Conservation (phyloP, 2,797 vertebrate species). For the Chiroxiphia lanceolata region DNA sequence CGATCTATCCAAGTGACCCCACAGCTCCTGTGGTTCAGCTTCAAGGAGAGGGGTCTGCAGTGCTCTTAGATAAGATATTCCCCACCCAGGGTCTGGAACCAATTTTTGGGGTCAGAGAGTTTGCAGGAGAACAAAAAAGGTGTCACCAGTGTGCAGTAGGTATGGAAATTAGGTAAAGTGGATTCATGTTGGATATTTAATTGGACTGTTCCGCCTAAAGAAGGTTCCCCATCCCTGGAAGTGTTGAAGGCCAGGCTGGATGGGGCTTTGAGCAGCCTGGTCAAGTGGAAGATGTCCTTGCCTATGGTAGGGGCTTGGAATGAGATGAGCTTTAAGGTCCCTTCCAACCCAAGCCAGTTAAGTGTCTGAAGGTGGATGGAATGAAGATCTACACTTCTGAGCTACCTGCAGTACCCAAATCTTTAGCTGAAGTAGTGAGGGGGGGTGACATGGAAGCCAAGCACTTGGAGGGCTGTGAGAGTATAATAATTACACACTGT, state of each 20-base stretch:
- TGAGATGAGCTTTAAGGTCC: neutral
- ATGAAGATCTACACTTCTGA: neutral
- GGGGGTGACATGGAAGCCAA: neutral
- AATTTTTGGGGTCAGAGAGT: neutral
- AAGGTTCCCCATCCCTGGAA: neutral
- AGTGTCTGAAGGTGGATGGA: neutral
- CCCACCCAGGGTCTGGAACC: neutral
- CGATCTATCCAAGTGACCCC: neutral
- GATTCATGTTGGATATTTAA: fast-evolving
- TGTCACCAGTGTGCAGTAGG: neutral
- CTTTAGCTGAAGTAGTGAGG: neutral
- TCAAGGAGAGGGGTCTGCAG: neutral
- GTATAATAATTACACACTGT: neutral
- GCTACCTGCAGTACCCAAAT: neutral
- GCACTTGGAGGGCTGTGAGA: neutral
- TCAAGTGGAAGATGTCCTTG: neutral
- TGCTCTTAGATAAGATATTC: neutral
- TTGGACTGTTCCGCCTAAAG: neutral
- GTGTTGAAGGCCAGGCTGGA: neutral
- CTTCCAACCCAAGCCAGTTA: neutral
- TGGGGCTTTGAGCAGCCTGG: fast-evolving
- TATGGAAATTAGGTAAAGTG: neutral
- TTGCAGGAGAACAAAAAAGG: neutral
- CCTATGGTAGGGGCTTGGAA: neutral
- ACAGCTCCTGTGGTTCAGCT: neutral